Conservation (phyloP, 2,113 vertebrate species). For the Podilymbus podiceps region DNA sequence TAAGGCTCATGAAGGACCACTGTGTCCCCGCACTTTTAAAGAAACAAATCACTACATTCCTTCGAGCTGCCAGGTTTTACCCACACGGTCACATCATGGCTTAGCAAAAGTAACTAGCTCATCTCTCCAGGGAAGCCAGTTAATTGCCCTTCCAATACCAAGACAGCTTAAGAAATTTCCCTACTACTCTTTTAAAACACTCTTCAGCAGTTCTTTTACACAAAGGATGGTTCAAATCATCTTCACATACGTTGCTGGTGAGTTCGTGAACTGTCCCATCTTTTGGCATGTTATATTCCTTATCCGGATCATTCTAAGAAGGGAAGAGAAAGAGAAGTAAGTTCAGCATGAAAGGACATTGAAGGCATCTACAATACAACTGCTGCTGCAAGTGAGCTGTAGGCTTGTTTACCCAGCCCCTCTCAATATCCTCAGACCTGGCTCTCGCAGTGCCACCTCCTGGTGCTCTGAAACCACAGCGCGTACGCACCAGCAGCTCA, state of each 20-base stretch:
- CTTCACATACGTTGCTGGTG: constrained; percentile 90
- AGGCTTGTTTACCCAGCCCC: neutral
- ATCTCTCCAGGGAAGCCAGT: neutral
- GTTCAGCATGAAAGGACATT: neutral
- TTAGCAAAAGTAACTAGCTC: neutral
- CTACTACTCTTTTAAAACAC: neutral
- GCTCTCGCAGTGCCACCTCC: constrained; percentile 24
- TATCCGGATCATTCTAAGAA: constrained; percentile 92
- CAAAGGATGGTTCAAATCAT: neutral
- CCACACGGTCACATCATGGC: neutral
- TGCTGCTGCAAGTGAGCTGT: neutral
- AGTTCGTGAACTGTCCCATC: constrained; percentile 96
- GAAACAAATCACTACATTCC: neutral
- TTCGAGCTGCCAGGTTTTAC: neutral
- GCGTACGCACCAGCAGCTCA: neutral
- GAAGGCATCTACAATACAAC: neutral
- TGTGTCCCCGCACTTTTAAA: neutral
- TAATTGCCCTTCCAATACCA: neutral
- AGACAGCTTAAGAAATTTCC: neutral
- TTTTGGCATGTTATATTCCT: constrained; percentile 99
- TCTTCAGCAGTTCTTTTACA: neutral
- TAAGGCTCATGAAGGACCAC: neutral
- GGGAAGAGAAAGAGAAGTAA: neutral
- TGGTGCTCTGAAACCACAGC: neutral
- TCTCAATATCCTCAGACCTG: neutral